Conservation (phyloP, 2,113 vertebrate genomes). For the Labeo catla region DNA sequence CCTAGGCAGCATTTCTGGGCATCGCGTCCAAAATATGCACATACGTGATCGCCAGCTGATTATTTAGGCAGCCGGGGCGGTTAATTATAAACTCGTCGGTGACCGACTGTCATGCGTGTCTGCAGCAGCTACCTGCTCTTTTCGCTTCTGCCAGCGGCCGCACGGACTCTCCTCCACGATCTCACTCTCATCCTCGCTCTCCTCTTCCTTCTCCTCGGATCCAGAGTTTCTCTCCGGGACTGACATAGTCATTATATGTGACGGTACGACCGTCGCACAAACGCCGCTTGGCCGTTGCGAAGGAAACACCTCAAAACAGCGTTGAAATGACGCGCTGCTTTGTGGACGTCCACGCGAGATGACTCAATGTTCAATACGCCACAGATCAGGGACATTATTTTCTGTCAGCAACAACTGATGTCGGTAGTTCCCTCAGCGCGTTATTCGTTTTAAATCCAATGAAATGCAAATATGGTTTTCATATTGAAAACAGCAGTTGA, state of each 20-base stretch:
- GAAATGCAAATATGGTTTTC: background rate
- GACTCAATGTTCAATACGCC: background rate
- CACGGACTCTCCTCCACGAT: conserved; percentile 85
- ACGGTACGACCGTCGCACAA: background rate
- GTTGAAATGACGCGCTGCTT: conserved; percentile 18
- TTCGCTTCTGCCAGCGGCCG: conserved; percentile 83
- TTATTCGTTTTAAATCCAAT: background rate
- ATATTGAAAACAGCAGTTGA: background rate
- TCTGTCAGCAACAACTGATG: background rate
- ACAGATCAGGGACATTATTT: background rate
- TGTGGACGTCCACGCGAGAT: background rate
- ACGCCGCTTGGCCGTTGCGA: background rate
- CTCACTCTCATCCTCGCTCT: conserved; percentile 84
- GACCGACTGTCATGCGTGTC: background rate
- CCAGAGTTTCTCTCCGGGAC: conserved; percentile 66
- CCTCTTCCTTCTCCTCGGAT: conserved; percentile 75
- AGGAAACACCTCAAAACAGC: background rate
- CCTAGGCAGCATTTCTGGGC: background rate
- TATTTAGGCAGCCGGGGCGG: background rate
- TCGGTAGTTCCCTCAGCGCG: background rate
- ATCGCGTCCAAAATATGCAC: background rate
- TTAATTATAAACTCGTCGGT: too few relatives aligned
- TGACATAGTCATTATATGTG: conserved; percentile 57
- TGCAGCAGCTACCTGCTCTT: conserved; percentile 74
- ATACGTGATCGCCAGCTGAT: background rate